Percentiles rank a stretch among this genome's conserved stretches.
These are phyloP conservation scores for Auanema freiburgensis DNA, from an alignment of 2,888 invertebrate genomes.

Conservation along the genomic window DNA sequence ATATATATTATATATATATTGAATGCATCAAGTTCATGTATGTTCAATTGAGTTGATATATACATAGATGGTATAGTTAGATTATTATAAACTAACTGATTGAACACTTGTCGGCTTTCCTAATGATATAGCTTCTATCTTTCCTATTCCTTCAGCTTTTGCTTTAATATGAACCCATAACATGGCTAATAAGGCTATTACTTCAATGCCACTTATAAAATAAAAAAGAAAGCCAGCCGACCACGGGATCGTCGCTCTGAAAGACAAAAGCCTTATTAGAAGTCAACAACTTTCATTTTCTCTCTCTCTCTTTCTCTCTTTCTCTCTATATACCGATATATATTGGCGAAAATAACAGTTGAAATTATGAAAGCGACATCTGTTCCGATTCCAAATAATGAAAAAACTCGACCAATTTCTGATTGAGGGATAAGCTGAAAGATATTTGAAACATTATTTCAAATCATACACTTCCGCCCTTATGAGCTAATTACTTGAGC, in stretches of 20 bases:
- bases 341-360: slow-evolving; percentile 32
- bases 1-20: no score
- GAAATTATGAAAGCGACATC: slow-evolving; percentile 46
- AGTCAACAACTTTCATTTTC: neutral
- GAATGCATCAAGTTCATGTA: no score
- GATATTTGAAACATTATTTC: neutral
- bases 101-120: slow-evolving; percentile 8
- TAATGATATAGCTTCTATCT: slow-evolving; percentile 2
- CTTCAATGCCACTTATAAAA: slow-evolving; percentile 34
- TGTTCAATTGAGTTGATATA: no score
- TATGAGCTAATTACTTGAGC: slow-evolving; percentile 17
- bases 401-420: slow-evolving; percentile 46
- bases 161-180: slow-evolving; percentile 42
- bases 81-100: slow-evolving; percentile 2
- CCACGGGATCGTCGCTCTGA: slow-evolving; percentile 34
- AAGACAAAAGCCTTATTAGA: neutral
- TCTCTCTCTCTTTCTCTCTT: slow-evolving; percentile 7
- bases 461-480: neutral
- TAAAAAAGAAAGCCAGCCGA: slow-evolving; percentile 43
- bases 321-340: slow-evolving; percentile 28
- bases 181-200: slow-evolving; percentile 30
- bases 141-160: slow-evolving; percentile 31
- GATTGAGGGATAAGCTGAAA: slow-evolving; percentile 38
- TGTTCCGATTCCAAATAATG: slow-evolving; percentile 44
- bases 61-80: no score